A percentile compares a stretch with the other conserved stretches of the same genome.
Evolutionary conservation across 2,113 vertebrate genomes (phyloP).

Genomic region (Upupa epops): DNA sequence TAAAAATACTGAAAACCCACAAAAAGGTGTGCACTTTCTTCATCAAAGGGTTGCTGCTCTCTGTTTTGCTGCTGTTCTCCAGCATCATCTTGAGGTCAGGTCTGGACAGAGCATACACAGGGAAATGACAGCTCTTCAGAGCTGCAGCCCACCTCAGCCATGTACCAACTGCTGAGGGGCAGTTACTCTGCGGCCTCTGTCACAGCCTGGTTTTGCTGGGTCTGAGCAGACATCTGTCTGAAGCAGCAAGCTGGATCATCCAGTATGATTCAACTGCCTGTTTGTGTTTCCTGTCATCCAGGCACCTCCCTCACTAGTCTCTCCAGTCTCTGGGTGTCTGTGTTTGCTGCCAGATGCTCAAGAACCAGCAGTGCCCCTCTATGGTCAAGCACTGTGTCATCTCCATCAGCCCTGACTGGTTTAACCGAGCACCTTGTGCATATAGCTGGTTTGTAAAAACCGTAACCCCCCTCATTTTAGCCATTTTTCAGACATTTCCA

Average conservation of each 20-base stretch:
- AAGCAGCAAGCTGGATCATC: background rate
- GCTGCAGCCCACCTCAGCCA: accelerated
- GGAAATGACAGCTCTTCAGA: background rate
- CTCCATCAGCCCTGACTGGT: background rate
- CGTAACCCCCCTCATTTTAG: background rate
- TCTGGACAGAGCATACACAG: accelerated
- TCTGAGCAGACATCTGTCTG: background rate
- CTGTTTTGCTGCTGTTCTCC: background rate
- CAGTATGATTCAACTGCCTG: background rate
- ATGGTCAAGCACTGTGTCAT: background rate
- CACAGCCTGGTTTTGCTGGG: background rate
- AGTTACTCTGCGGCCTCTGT: background rate
- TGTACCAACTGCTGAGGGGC: background rate
- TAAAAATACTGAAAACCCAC: background rate
- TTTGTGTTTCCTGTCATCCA: background rate
- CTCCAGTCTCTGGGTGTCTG: background rate
- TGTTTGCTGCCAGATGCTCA: background rate
- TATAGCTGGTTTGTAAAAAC: background rate
- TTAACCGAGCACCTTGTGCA: background rate
- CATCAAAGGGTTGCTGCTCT: background rate
- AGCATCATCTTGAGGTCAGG: background rate
- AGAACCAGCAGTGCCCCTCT: background rate
- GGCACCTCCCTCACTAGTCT: background rate
- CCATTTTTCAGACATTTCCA: background rate
- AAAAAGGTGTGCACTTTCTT: background rate